phyloP scores from a whole-genome alignment of 2,113 vertebrate species.

The Verasper variegatus region DNA sequence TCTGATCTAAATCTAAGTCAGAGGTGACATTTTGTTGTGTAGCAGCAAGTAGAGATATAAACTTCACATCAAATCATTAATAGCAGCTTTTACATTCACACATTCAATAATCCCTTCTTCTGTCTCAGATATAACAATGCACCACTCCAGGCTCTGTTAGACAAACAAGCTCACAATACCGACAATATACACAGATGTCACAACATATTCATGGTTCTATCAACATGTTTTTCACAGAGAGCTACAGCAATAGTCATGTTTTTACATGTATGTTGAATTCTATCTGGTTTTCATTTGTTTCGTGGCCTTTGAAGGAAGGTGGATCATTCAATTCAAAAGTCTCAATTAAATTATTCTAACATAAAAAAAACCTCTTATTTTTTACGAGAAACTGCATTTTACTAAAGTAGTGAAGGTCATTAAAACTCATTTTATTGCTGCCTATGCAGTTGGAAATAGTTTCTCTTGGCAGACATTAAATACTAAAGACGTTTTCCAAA shows the following conservation, averaged over 20 bases:
- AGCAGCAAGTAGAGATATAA: no score
- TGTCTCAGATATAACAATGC: conserved; percentile 29
- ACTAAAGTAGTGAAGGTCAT: conserved; percentile 19
- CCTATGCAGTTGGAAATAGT: background rate
- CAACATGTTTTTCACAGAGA: background rate
- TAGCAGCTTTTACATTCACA: no score
- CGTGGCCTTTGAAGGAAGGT: background rate
- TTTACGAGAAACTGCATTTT: background rate
- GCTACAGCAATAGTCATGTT: background rate
- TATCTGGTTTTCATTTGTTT: background rate
- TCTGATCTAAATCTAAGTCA: no score
- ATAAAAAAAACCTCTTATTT: background rate
- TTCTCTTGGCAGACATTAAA: conserved; percentile 18
- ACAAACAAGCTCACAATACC: conserved; percentile 16
- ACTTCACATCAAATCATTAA: no score
- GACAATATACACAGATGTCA: conserved; percentile 21
- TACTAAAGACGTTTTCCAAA: conserved; percentile 15
- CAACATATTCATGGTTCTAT: background rate
- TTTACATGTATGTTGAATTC: background rate
- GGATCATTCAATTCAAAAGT: background rate
- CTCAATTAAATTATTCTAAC: background rate
- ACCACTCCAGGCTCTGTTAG: conserved; percentile 21
- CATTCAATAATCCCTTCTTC: background rate
- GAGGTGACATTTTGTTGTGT: no score
- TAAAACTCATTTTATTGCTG: background rate